Base-by-base conservation (phyloP, 2,888 invertebrate species). In the Synanthedon myopaeformis region DNA sequence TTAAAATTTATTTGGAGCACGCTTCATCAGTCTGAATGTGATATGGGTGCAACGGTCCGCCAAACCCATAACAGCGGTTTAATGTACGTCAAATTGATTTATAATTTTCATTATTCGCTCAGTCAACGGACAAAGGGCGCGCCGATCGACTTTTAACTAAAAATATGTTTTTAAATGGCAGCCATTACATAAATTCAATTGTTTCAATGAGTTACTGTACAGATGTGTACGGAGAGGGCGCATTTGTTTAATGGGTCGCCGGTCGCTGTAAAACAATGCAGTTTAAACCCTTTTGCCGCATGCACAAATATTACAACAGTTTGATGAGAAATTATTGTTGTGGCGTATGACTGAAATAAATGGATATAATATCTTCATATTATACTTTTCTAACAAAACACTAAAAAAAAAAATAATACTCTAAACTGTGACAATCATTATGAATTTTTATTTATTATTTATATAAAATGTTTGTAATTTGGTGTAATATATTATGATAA, bases 51-150 rank as follows among this genome's bases (percentile, higher is more conserved):
- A 45, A 45, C 45, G 45, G 45, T 55, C 50, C 57, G 28, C 54
- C 51, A 49, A 51, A 56, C 55, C 57, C 58, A 53, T 55, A 56
- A 52, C 60, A 58, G 55, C 58, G 61, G 61, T 60, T 58, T 61
- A 61, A 64, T 59, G 55, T 61, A 60, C 58, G 53, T 61, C 58
- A 57, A 63, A 66, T 69, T 65, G 64, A 70, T 70, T 70, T 65
- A 67, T 63, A 66, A 68, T 66, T 69, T 65, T 59, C 63, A 61
- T 66, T 59, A 68, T 64, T 67, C 61, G 58, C 59, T 55, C 62
- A 58, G 55, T 64, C 60, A 12, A 45, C 45, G 45, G 45, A 45
- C 45, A 45, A 45, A 13, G 45, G 45, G 8, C 5, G 45, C 5
- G 14, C 14, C 6, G n/a, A 45, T 45, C 13, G 13, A 45, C 11